Conservation (phyloP, 92 coral and sea anemone species). For the Blastomussa wellsi region DNA sequence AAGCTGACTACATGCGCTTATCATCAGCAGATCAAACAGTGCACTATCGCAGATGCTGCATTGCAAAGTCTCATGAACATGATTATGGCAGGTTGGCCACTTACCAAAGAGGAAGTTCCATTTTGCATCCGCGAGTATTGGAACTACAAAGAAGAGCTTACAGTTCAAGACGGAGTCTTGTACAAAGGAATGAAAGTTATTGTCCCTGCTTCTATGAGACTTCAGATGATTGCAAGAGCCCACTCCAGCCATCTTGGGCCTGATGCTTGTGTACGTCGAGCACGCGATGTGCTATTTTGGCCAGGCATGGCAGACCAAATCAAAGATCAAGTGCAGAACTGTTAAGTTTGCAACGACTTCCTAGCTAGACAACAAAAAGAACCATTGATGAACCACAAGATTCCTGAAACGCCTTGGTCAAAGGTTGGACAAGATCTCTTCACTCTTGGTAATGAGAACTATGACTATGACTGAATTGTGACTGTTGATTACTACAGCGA, state of each 20-base stretch:
- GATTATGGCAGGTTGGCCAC: slow-evolving; percentile 44
- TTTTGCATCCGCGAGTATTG: slow-evolving; percentile 10
- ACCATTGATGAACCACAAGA: slow-evolving; percentile 44
- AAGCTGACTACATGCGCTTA: slow-evolving; percentile 13
- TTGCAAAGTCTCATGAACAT: slow-evolving; percentile 30
- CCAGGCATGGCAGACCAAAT: too few species aligned
- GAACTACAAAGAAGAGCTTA: too few species aligned
- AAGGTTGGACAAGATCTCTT: slow-evolving; percentile 26
- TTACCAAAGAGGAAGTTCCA: slow-evolving; percentile 26
- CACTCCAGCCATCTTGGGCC: slow-evolving; percentile 56
- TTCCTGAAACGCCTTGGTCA: slow-evolving; percentile 23
- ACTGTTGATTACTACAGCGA: slow-evolving; percentile 24
- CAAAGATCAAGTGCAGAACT: too few species aligned
- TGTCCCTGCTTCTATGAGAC: slow-evolving; percentile 41
- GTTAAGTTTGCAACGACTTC: too few species aligned
- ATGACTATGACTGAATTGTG: too few species aligned
- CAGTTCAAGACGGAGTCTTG: slow-evolving; percentile 35
- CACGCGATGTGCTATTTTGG: slow-evolving; percentile 48
- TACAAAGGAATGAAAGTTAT: slow-evolving; percentile 45
- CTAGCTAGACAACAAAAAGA: slow-evolving; percentile 48
- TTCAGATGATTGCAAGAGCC: slow-evolving; percentile 49
- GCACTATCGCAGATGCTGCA: slow-evolving; percentile 8
- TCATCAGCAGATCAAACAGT: slow-evolving; percentile 20
- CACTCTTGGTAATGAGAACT: slow-evolving; percentile 19
- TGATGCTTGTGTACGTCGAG: slow-evolving; percentile 49